A percentile compares a stretch with the other conserved stretches of the same genome.
Evolutionary conservation across 2,888 invertebrate species (phyloP).

Genomic region (Diaprepes abbreviatus): DNA sequence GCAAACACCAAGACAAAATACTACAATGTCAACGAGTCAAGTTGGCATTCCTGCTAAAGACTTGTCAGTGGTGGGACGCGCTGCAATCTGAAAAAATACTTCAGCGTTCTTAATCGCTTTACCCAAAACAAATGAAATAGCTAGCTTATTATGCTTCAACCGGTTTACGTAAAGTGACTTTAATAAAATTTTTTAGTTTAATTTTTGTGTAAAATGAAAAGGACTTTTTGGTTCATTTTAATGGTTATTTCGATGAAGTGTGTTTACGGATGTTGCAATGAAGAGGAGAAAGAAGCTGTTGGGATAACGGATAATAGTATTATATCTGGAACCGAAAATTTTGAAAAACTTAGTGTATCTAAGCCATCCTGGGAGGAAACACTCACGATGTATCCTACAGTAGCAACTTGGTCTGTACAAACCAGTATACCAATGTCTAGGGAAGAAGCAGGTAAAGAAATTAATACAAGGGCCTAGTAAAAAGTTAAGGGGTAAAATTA

Average conservation of each 20-base stretch:
- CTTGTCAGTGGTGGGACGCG: conserved; percentile 41
- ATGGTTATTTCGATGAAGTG: conserved; percentile 31
- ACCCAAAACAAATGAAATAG: conserved; percentile 15
- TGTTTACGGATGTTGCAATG: conserved; percentile 20
- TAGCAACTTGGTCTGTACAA: conserved; percentile 60
- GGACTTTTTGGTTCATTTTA: conserved; percentile 31
- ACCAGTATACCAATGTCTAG: conserved; percentile 63
- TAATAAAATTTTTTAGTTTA: not conserved
- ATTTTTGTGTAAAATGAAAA: conserved; percentile 39
- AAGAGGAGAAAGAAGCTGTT: not conserved
- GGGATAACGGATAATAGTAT: not conserved
- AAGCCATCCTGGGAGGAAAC: conserved; percentile 54
- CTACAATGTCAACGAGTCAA: conserved; percentile 35
- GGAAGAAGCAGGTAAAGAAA: conserved; percentile 53
- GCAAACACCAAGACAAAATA: conserved; percentile 37
- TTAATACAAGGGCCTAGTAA: no score
- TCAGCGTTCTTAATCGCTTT: conserved; percentile 28
- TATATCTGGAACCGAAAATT: not conserved
- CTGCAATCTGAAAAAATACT: conserved; percentile 28
- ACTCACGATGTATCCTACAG: conserved; percentile 58
- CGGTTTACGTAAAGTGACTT: conserved; percentile 27
- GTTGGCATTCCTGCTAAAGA: conserved; percentile 40
- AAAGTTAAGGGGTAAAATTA: no score
- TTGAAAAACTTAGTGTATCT: not conserved
- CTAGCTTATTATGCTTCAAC: conserved; percentile 36